Percentiles rank a stretch among this genome's conserved stretches.
phyloP scores from a whole-genome alignment of 2,888 invertebrate species.

The Chalcis sispes region DNA sequence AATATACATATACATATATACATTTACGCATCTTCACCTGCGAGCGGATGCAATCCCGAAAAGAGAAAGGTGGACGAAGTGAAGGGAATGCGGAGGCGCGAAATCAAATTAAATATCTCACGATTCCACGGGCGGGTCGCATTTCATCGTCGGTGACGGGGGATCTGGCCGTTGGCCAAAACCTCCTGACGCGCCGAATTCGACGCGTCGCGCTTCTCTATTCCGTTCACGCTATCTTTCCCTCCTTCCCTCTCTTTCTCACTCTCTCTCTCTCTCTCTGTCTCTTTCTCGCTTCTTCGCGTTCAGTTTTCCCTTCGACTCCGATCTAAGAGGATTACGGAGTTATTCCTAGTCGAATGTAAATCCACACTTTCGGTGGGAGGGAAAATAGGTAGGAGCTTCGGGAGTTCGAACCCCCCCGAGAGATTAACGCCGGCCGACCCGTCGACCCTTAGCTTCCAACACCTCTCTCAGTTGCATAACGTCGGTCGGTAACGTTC shows the following conservation, averaged over 20 bases:
- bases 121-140: constrained; percentile 61
- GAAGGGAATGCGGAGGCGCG: constrained; percentile 9
- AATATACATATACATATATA: background rate
- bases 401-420: background rate
- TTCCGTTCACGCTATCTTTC: background rate
- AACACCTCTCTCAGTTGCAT: background rate
- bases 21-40: background rate
- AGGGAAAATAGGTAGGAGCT: background rate
- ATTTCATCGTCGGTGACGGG: constrained; percentile 51
- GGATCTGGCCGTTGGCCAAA: constrained; percentile 28
- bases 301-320: too few species aligned
- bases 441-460: background rate
- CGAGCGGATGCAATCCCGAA: background rate
- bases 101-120: constrained; percentile 68
- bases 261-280: background rate
- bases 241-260: too few species aligned
- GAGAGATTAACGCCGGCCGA: constrained; percentile 31
- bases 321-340: constrained; percentile 46
- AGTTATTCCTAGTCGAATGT: constrained; percentile 49
- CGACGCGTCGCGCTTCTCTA: background rate
- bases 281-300: too few species aligned
- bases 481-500: background rate
- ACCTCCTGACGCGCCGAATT: constrained; percentile 31
- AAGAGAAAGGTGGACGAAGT: background rate
- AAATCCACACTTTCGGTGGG: constrained; percentile 36